Evolutionary conservation across 35 echinoderm and acorn worm genomes (phyloP), one percentile per base, ranked within the genome.

Genomic region (Anneissia japonica): DNA sequence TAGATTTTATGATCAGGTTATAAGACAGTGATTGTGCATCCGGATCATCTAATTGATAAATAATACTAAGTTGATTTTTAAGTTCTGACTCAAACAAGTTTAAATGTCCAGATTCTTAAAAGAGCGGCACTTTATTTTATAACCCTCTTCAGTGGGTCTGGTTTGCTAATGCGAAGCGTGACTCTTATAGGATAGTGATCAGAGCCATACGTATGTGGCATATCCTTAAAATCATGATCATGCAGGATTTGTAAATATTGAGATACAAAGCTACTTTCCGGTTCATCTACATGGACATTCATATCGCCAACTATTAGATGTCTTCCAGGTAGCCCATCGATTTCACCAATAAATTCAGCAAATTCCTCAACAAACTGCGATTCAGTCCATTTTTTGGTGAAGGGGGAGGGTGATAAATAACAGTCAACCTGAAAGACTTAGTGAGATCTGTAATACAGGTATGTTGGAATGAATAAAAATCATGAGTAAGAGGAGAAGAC

Each of bases 321-420:
- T 81, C 39, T 3, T 14, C 37, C 80, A 46, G 80, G 38, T n/a
- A 43, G 21, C 10, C 46, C 32, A 32, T 38, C 80, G 31, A 82
- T 82, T 46, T 82, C 80, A 5, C 37, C 31, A 10, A 82, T 34
- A 38, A 82, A 82, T 19, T 23, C 46, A 31, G 21, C 80, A 82
- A 82, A 82, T 43, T 82, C 80, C 11, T 38, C 46, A 38, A 82
- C n/a, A 46, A 82, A 82, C 38, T 82, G 37, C 31, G 5, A 64
- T 64, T 26, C 21, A 64, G 7, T 19, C 51, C 51, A 64, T 64
- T 64, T 64, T 64, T 64, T 26, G 10, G 5, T 64, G 5, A 23
- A 64, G 51, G 51, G 21, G 51, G 37, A 1, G 51, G 51, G 19
- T 23, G 51, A 26, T 64, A 64, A 64, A 64, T 23, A 1, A 23